Evolutionary conservation across 2,797 vertebrate species (phyloP), one percentile per base, ranked within the genome.

Genomic region (Scolopax rusticola): DNA sequence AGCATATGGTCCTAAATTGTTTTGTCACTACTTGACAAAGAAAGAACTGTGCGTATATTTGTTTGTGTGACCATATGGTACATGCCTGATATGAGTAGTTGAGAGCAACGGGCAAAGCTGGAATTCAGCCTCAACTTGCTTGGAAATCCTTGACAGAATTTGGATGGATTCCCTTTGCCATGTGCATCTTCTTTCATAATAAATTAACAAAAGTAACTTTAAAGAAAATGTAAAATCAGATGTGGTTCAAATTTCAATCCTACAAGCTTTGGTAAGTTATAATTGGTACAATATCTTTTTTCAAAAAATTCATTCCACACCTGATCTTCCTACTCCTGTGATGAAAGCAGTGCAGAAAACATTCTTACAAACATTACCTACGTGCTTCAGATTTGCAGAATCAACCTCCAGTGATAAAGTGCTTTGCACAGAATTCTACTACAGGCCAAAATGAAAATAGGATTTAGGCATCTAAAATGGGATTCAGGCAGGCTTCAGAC

Each of bases 31-130:
- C 70, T 76, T 87, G 84, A 96, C 87, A 87, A 83, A 83, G 70
- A 78, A 95, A 96, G 88, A 95, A 70, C 92, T 96, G 92, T 93
- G 76, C 12, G 0, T 27, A 40, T 95, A 95, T 97, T 94, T 96
- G 84, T 92, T 96, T 97, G 53, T 86, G 81, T 63, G 93, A 51
- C 93, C 95, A 96, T 97, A 95, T 95, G 95, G 90, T 69, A 90
- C 8, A 1, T 91, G 69, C 47, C 61, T 93, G 83, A 85, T 33
- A 80, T 30, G 27, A 86, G 64, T 8, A 89, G 61, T 71, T 91
- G 50, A 81, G 33, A 90, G 59, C 71, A 92, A 51, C 0, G 7
- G 80, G 82, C 40, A 91, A 84, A 91, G 65, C 65, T 86, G 48
- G 63, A 95, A 84, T 68, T 90, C 64, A 64, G 74, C 48, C 74